These are phyloP conservation scores for Pegea sp. DNA, from an alignment of 23 tunicate genomes.

Conservation along the genomic window DNA sequence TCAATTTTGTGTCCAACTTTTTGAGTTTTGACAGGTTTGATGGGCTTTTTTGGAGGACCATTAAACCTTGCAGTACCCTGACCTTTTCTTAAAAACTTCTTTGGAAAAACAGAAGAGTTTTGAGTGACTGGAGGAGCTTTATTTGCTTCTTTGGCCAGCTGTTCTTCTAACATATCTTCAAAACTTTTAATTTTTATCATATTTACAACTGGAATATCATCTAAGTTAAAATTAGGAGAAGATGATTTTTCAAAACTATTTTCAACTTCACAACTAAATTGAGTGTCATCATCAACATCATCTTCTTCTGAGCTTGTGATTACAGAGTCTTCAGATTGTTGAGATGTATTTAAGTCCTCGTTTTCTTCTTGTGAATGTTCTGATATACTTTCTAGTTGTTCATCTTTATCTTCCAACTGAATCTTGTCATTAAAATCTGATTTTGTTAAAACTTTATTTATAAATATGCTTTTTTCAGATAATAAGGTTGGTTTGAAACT, in stretches of 20 bases:
- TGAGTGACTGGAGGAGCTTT: conserved; percentile 4
- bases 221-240: conserved; percentile 9
- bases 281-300: not conserved
- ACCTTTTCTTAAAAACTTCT: conserved; percentile 62
- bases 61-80: conserved; percentile 87
- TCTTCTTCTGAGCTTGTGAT: not conserved
- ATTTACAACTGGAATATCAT: conserved; percentile 50
- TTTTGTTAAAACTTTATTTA: conserved; percentile 14
- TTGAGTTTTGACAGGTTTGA: conserved; percentile 7
- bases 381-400: not conserved
- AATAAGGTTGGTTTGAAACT: conserved; percentile 2
- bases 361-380: conserved; percentile 1
- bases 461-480: not conserved
- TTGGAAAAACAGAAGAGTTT: conserved; percentile 14
- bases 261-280: not conserved
- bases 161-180: conserved; percentile 66
- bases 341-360: conserved; percentile 13
- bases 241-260: conserved; percentile 11
- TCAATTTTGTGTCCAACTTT: not conserved
- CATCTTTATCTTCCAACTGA: conserved; percentile 3
- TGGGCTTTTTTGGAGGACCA: conserved; percentile 47
- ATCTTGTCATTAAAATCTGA: not conserved
- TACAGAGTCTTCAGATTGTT: not conserved
- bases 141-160: conserved; percentile 12
- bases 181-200: conserved; percentile 27